Base-by-base conservation (phyloP, 2,113 vertebrate species). In the Caranx melampygus region DNA sequence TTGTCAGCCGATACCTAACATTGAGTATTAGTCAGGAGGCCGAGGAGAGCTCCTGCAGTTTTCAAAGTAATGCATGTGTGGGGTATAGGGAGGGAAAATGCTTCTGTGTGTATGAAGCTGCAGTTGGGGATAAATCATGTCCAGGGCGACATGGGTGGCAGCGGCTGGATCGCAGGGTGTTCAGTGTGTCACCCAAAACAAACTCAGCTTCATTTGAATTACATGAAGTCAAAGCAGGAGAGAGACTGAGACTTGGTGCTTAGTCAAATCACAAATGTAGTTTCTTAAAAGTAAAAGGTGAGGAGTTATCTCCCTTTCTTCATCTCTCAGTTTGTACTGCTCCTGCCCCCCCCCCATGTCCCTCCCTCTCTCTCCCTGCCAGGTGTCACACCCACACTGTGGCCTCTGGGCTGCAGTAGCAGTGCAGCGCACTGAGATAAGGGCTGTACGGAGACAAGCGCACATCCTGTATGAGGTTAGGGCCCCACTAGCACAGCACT, bases 381-480 rank as follows among this genome's bases (percentile, higher is more conserved):
- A 95, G 94, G 94, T 95, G 94, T 93, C 87, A 83, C 92, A 91
- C 91, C 92, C 91, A 92, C 92, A 90, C 89, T 89, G 89, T 92
- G 89, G 91, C 92, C 90, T 89, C 82, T 82, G 73, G 85, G 90
- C 85, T 84, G 90, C 91, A 91, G 90, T 86, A 90, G 87, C 88
- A 89, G 87, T 88, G 86, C 79, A 92, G 80, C 52, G 33, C 45
- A 49, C 63, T n/a, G 62, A 94, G 94, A 95, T 95, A 95, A 94
- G 93, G 89, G 71, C 87, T 91, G 75, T 91, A 88, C 87, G 76
- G 85, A 90, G 78, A 91, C 89, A 89, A 90, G 91, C 93, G 84
- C 72, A 90, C 92, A 93, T 95, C 94, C 94, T 95, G 93, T 92
- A 87, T 91, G 93, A 92, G 92, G 92, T 94, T 92, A 93, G 89